These are phyloP conservation scores for Luidia sarsii DNA, from an alignment of 53 echinoderm and acorn worm species.

Conservation along the genomic window DNA sequence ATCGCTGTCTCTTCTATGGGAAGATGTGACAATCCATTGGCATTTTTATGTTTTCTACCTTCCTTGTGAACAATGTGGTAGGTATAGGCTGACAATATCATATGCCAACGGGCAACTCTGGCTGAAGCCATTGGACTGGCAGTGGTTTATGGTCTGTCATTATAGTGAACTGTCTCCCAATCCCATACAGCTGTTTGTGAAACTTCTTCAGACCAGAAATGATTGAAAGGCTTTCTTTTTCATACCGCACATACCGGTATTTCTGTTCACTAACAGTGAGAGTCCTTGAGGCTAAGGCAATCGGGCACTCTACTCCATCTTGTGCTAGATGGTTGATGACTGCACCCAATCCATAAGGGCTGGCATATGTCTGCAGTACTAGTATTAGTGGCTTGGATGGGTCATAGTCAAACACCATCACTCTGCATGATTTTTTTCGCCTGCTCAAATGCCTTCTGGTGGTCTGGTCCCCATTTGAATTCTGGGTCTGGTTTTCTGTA, in stretches of 20 bases:
- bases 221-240: too few species aligned
- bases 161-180: slow-evolving; percentile 15
- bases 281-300: slow-evolving; percentile 66
- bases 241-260: slow-evolving; percentile 63
- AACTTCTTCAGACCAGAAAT: slow-evolving; percentile 68
- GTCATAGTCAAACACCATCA: slow-evolving; percentile 22
- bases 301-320: slow-evolving; percentile 55
- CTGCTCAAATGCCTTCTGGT: slow-evolving; percentile 8
- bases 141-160: too few species aligned
- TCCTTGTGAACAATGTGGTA: slow-evolving; percentile 48
- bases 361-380: slow-evolving; percentile 68
- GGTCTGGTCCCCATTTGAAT: slow-evolving; percentile 36
- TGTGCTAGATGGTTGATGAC: slow-evolving; percentile 52
- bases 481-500: slow-evolving; percentile 16
- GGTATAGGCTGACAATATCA: too few species aligned
- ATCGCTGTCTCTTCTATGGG: slow-evolving; percentile 8
- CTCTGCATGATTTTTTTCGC: slow-evolving; percentile 32
- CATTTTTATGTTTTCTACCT: slow-evolving; percentile 53
- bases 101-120: slow-evolving; percentile 61
- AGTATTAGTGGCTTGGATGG: slow-evolving; percentile 38
- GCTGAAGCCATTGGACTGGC: too few species aligned
- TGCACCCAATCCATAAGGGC: slow-evolving; percentile 63
- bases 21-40: slow-evolving; percentile 58
- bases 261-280: too few species aligned
- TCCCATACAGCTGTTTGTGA: slow-evolving; percentile 54